phyloP scores from a whole-genome alignment of 2,797 vertebrate genomes.

The Pseudocheirus occidentalis region DNA sequence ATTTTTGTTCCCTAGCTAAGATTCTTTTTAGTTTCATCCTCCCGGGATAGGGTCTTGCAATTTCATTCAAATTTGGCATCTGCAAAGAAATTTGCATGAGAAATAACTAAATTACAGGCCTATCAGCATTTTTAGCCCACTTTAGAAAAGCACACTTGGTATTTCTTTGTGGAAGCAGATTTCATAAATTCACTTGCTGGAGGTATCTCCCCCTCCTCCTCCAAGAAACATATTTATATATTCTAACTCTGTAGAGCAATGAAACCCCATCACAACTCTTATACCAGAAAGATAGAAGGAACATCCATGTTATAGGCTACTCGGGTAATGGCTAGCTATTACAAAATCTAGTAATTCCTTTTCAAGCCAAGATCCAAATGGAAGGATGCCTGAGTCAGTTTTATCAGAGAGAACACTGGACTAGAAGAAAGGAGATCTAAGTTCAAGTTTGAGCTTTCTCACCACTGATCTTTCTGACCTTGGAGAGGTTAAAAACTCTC shows the following conservation, averaged over 20 bases:
- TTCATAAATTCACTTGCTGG: neutral
- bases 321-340: neutral
- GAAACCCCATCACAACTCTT: neutral
- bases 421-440: neutral
- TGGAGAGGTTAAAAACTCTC: neutral
- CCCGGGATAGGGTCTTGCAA: constrained; percentile 1
- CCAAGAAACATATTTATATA: neutral
- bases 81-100: neutral
- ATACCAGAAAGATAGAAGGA: neutral
- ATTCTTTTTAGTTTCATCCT: constrained; percentile 16
- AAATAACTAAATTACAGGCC: constrained; percentile 34
- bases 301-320: neutral
- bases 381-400: neutral
- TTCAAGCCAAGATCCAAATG: neutral
- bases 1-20: constrained; percentile 29
- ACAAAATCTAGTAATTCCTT: neutral
- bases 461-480: neutral
- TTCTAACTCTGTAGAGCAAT: neutral
- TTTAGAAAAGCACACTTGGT: neutral
- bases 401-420: neutral
- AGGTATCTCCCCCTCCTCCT: neutral
- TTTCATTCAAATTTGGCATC: neutral
- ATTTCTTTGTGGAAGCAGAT: neutral
- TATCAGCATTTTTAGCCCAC: constrained; percentile 15
- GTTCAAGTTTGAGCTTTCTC: neutral